Conservation (phyloP, 2,113 vertebrate genomes). For the Triplophysa rosa region DNA sequence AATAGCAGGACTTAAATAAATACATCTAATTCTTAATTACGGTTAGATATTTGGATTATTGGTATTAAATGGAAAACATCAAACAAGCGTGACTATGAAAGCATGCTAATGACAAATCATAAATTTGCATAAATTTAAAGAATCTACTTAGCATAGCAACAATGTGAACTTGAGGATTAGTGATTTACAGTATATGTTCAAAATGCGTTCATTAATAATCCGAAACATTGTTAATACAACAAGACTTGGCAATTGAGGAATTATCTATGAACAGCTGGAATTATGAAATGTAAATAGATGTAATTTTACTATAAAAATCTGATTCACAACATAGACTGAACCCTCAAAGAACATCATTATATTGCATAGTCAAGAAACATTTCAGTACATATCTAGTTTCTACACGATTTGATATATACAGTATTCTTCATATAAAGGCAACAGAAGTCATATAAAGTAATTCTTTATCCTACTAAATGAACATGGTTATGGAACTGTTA, state of each 20-base stretch:
- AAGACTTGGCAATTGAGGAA: background rate
- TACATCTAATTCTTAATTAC: constrained; percentile 8
- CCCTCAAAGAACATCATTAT: background rate
- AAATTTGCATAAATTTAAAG: background rate
- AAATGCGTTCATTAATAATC: background rate
- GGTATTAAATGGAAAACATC: constrained; percentile 8
- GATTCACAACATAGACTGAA: background rate
- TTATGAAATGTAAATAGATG: too few species aligned
- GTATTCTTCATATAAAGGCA: background rate
- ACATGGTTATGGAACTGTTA: too few species aligned
- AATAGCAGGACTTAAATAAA: constrained; percentile 18
- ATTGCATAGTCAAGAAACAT: background rate
- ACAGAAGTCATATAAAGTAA: background rate
- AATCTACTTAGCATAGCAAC: background rate
- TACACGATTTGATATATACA: background rate
- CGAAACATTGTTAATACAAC: background rate
- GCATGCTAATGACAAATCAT: background rate
- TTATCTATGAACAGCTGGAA: background rate
- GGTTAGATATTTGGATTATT: background rate
- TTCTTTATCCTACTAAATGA: too few species aligned
- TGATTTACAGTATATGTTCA: background rate
- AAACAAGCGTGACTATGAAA: background rate
- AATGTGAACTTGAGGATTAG: background rate
- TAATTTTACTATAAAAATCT: too few species aligned
- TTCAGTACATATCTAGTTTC: background rate